Conservation (phyloP, 2,113 vertebrate genomes). For the Prionailurus viverrinus region DNA sequence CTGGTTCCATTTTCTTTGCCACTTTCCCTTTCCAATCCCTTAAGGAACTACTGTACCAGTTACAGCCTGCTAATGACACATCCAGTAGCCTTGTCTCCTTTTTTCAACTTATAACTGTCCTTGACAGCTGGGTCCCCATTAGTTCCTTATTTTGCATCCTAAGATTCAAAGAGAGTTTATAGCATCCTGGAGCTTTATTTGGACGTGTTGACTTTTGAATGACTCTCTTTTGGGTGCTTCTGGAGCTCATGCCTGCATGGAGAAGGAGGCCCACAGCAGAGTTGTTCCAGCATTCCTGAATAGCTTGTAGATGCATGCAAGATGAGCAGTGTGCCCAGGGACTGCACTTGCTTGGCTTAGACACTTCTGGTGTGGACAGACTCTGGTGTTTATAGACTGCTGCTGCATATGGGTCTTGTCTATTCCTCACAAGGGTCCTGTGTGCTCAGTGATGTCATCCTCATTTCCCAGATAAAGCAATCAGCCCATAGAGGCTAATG, state of each 20-base stretch:
- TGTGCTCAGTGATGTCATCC: neutral
- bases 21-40: neutral
- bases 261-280: neutral
- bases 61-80: neutral
- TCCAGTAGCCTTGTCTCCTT: neutral
- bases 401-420: neutral
- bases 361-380: neutral
- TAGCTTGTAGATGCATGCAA: neutral
- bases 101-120: neutral
- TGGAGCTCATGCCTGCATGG: neutral
- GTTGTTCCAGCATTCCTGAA: neutral
- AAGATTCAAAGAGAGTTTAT: neutral
- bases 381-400: neutral
- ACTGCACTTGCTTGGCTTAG: too few species aligned
- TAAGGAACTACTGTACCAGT: neutral
- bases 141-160: neutral
- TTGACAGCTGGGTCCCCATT: neutral
- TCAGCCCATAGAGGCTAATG: neutral
- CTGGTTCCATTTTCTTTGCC: neutral
- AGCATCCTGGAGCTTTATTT: neutral
- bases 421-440: neutral
- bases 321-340: neutral
- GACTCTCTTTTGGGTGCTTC: neutral
- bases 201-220: neutral
- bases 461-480: neutral